Base-by-base conservation (phyloP, 1,140 invertebrate genomes). In the Cherax quadricarinatus region DNA sequence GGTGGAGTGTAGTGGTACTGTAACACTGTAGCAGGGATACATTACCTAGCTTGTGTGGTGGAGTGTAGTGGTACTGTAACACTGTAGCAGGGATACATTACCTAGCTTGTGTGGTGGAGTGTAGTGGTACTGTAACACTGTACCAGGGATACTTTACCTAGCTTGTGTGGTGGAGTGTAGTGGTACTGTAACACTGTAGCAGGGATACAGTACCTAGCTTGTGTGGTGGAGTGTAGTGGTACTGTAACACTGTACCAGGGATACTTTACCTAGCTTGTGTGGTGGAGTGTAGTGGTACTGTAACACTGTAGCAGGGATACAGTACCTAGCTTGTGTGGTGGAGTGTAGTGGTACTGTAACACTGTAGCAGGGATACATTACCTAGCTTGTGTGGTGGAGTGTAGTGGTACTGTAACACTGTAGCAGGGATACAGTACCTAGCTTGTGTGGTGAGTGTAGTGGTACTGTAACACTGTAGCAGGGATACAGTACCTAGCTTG, bases 1-100 rank as follows among this genome's bases (percentile, higher is more conserved):
- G 49, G 81, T 41, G 83, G n/a, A 24, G 62, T 48, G 57, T 86
- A 85, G 53, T 86, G 89, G 48, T 79, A 91, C 86, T 41, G 30
- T 41, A 41, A 41, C 21, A 75, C 70, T 41, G 73, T 82, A n/a
- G 48, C 53, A 10, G 53, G 14, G 6, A 57, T 14, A 57, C 6
- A 24, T 18, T n/a, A 91, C 89, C 73, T 86, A 53, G 89, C 21
- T 73, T 70, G 14, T 53, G 48, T 21, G 49, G 81, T 41, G 83
- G n/a, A 18, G 62, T n/a, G n/a, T n/a, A n/a, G n/a, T n/a, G n/a
- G n/a, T n/a, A n/a, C n/a, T n/a, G n/a, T n/a, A n/a, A n/a, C n/a
- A n/a, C n/a, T n/a, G n/a, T n/a, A n/a, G n/a, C n/a, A n/a, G n/a
- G n/a, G n/a, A 57, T 14, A 57, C 6, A 24, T 18, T n/a, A 91